Conservation (phyloP, 2,113 vertebrate species). For the Otus sunia region DNA sequence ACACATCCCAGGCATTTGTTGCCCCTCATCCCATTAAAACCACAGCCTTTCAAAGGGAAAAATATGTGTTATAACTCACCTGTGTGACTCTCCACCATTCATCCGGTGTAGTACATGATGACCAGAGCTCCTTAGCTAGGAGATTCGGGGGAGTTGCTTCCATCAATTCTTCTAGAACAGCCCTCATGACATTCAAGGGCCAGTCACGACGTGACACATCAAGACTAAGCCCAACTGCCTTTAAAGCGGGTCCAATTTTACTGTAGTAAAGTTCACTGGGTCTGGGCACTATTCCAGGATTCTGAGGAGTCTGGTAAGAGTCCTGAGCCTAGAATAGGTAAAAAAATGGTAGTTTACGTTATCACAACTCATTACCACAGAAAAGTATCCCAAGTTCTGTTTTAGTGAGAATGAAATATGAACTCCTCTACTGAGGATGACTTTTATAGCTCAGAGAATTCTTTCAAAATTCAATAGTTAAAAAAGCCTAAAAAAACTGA, state of each 20-base stretch:
- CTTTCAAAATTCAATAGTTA: background rate
- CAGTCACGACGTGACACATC: slow-evolving; percentile 95
- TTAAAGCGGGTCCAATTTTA: slow-evolving; percentile 93
- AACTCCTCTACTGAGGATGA: background rate
- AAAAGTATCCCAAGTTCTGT: background rate
- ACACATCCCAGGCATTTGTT: background rate
- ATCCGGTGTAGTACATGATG: slow-evolving; percentile 92
- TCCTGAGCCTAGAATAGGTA: slow-evolving; percentile 81
- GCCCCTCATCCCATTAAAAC: background rate
- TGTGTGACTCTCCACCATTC: slow-evolving; percentile 99
- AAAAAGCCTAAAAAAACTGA: background rate
- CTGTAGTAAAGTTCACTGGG: slow-evolving; percentile 99
- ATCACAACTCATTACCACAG: background rate
- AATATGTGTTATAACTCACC: slow-evolving; percentile 66
- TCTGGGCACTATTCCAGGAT: slow-evolving; percentile 90
- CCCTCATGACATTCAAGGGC: slow-evolving; percentile 94
- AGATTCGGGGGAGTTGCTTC: slow-evolving; percentile 94
- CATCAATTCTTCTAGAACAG: slow-evolving; percentile 95
- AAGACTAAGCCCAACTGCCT: slow-evolving; percentile 90
- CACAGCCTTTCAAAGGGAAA: background rate
- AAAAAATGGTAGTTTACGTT: background rate
- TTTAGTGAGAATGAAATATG: background rate
- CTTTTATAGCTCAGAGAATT: background rate
- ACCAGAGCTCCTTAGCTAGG: slow-evolving; percentile 97
- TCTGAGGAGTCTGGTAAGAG: slow-evolving; percentile 89